A percentile compares a stretch with the other conserved stretches of the same genome.
These are phyloP conservation scores for Pelagia noctiluca DNA, from an alignment of 30 jellyfish, hydroid and myxozoan genomes.

Conservation along the genomic window DNA sequence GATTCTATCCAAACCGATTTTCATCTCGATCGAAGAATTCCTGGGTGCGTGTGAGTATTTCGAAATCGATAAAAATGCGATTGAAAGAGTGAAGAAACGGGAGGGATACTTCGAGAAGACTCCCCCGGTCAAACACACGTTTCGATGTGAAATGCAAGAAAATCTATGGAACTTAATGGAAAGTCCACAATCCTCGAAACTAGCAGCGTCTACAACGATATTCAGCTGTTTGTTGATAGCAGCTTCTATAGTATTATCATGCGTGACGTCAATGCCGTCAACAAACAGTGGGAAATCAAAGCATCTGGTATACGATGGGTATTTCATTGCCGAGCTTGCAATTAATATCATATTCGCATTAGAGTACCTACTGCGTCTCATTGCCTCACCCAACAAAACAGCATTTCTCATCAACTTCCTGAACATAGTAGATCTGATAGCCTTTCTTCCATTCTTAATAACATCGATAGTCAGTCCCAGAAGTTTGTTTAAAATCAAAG, in stretches of 20 bases:
- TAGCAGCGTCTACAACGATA: background rate
- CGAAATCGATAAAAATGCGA: constrained; percentile 52
- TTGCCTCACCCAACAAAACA: constrained; percentile 37
- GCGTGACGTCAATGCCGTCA: background rate
- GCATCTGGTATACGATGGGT: background rate
- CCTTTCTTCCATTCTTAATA: constrained; percentile 61
- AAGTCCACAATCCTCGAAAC: background rate
- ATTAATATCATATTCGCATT: constrained; percentile 34
- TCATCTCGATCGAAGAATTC: constrained; percentile 48
- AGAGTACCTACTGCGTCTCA: constrained; percentile 49
- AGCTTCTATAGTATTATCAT: background rate
- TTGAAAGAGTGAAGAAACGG: constrained; percentile 28
- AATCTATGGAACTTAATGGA: constrained; percentile 46
- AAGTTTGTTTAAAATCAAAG: constrained; percentile 7
- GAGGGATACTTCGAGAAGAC: constrained; percentile 19
- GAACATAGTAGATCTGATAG: constrained; percentile 53
- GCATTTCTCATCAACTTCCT: constrained; percentile 33
- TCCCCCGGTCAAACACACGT: background rate
- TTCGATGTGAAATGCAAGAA: too few relatives aligned
- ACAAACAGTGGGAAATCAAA: constrained; percentile 7
- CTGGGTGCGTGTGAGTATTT: constrained; percentile 70
- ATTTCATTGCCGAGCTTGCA: constrained; percentile 11
- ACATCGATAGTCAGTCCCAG: constrained; percentile 4
- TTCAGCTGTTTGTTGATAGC: background rate
- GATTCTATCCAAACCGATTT: constrained; percentile 63